These are phyloP conservation scores for Cheiracanthium punctorium DNA, from an alignment of 2,888 invertebrate species.

Conservation along the genomic window DNA sequence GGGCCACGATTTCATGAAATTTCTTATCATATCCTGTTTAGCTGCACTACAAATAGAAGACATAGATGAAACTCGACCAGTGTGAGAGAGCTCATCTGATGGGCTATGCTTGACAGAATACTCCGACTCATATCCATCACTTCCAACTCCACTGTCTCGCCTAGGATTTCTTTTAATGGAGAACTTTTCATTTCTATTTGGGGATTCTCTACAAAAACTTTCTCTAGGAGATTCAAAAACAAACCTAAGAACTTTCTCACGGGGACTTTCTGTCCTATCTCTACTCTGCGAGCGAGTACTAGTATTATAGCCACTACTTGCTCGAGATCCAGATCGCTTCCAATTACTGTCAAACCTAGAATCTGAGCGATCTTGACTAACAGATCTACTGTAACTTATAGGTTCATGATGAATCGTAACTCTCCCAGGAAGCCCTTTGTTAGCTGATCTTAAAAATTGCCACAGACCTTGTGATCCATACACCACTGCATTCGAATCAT, in stretches of 20 bases:
- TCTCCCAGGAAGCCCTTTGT: slow-evolving; percentile 48
- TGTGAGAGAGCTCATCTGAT: slow-evolving; percentile 55
- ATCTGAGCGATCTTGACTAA: slow-evolving; percentile 60
- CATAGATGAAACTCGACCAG: slow-evolving; percentile 57
- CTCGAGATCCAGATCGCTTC: slow-evolving; percentile 50
- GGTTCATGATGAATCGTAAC: slow-evolving; percentile 49
- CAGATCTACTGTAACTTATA: slow-evolving; percentile 40
- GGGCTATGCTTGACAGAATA: slow-evolving; percentile 55
- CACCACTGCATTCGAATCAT: slow-evolving; percentile 62
- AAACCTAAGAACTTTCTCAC: slow-evolving; percentile 68
- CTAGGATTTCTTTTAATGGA: slow-evolving; percentile 46
- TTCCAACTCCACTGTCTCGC: slow-evolving; percentile 69
- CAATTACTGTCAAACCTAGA: slow-evolving; percentile 37
- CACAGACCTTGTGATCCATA: slow-evolving; percentile 69
- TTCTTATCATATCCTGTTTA: slow-evolving; percentile 47
- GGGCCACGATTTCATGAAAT: slow-evolving; percentile 62
- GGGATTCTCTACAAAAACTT: slow-evolving; percentile 34
- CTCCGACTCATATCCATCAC: slow-evolving; percentile 68
- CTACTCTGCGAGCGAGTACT: slow-evolving; percentile 64
- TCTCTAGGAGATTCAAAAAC: slow-evolving; percentile 57
- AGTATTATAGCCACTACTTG: slow-evolving; percentile 62
- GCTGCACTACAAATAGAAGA: slow-evolving; percentile 39
- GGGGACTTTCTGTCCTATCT: slow-evolving; percentile 62
- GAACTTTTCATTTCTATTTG: slow-evolving; percentile 49
- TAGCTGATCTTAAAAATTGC: slow-evolving; percentile 62